A percentile compares a stretch with the other conserved stretches of the same genome.
These are phyloP conservation scores for Melolontha melolontha DNA, from an alignment of 2,888 invertebrate species.

Conservation along the genomic window DNA sequence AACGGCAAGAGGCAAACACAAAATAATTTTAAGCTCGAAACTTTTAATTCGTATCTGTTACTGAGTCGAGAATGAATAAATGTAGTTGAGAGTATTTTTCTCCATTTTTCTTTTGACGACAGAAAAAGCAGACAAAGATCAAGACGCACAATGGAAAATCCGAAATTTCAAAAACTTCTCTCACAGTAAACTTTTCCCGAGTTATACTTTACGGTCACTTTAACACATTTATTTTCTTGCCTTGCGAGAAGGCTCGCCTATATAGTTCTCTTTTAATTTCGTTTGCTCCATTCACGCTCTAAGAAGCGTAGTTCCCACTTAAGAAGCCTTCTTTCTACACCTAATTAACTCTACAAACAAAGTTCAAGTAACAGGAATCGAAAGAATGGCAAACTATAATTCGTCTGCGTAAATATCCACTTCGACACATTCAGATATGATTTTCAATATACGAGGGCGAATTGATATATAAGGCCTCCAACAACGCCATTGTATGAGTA, in stretches of 20 bases:
- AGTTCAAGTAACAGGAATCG: conserved; percentile 3
- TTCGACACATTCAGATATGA: no score
- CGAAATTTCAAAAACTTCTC: conserved; percentile 11
- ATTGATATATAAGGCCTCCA: no score
- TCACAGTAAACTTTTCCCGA: conserved; percentile 11
- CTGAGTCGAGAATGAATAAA: no score
- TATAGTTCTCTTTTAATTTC: conserved; percentile 8
- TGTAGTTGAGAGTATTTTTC: neutral
- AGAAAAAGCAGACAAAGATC: conserved; percentile 5
- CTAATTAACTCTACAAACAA: conserved; percentile 14
- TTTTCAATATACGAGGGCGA: no score
- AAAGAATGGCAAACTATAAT: no score
- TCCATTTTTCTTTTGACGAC: neutral
- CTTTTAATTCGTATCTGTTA: no score
- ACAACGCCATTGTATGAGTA: no score
- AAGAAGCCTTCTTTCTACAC: neutral
- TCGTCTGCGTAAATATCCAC: no score
- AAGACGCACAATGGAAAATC: conserved; percentile 9
- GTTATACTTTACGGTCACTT: conserved; percentile 21
- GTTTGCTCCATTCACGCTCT: conserved; percentile 13
- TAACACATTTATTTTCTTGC: conserved; percentile 15
- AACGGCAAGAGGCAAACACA: no score
- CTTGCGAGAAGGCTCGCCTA: neutral
- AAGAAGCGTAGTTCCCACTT: neutral
- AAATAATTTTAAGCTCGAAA: no score